These are phyloP conservation scores for Pygoscelis adeliae DNA, from an alignment of 2,113 vertebrate species.

Conservation along the genomic window DNA sequence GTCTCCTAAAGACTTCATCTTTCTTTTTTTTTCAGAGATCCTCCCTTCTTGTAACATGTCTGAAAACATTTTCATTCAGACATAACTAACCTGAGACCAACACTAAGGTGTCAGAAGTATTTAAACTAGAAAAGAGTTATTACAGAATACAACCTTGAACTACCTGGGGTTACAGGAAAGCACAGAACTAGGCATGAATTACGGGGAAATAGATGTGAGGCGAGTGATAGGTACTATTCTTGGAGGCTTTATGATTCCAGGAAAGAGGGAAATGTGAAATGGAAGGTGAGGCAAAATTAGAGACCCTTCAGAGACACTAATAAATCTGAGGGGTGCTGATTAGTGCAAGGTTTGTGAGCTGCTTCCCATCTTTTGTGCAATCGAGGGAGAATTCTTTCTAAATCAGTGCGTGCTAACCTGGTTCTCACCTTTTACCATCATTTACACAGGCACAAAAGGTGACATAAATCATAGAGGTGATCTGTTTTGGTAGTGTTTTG, in stretches of 20 bases:
- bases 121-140: neutral
- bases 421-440: neutral
- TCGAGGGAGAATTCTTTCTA: neutral
- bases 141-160: conserved; percentile 22
- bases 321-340: conserved; percentile 25
- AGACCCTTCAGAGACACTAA: neutral
- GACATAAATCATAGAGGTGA: neutral
- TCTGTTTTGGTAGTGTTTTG: neutral
- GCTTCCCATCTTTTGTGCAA: neutral
- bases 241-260: conserved; percentile 29
- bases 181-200: neutral
- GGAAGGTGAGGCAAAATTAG: neutral
- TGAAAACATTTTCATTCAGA: neutral
- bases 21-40: neutral
- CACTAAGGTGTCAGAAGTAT: neutral
- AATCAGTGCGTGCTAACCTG: neutral
- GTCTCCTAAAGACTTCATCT: neutral
- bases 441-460: neutral
- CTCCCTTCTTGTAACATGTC: neutral
- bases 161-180: neutral
- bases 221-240: conserved; percentile 20
- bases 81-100: neutral
- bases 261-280: neutral
- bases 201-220: neutral
- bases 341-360: neutral